phyloP scores from a whole-genome alignment of 1,140 invertebrate species.

The Eufriesea mexicana region DNA sequence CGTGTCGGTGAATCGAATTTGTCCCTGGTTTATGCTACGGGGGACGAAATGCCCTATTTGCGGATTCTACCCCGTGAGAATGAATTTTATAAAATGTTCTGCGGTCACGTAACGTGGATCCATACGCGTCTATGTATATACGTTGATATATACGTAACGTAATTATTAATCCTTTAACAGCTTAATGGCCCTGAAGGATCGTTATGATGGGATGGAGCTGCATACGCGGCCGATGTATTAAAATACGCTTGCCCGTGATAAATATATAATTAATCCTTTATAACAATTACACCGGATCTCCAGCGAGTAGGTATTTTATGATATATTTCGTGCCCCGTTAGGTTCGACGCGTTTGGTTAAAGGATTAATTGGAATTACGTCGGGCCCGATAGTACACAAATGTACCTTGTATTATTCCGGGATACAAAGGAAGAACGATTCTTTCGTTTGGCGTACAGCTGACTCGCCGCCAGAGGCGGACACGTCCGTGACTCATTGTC shows the following conservation, averaged over 20 bases:
- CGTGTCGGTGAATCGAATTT: neutral
- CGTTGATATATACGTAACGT: neutral
- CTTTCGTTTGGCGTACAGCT: conserved; percentile 50
- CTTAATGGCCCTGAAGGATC: neutral
- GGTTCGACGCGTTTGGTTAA: neutral
- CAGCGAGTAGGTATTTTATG: neutral
- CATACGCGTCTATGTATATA: no score
- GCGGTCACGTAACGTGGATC: neutral
- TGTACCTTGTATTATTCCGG: neutral
- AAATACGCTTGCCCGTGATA: neutral
- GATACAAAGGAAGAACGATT: neutral
- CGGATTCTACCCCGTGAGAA: neutral
- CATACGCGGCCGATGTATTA: neutral
- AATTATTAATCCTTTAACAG: conserved; percentile 16
- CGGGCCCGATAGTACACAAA: neutral
- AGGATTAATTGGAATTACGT: neutral
- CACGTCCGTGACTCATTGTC: conserved; percentile 58
- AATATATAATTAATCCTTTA: neutral
- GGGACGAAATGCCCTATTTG: neutral
- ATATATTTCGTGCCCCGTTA: neutral
- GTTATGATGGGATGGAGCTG: neutral
- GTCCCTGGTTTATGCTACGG: neutral
- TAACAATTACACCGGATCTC: neutral
- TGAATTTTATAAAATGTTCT: neutral
- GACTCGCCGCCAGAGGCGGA: conserved; percentile 54